Evolutionary conservation across 2,797 vertebrate species (phyloP).

Genomic region (Danio choprae): DNA sequence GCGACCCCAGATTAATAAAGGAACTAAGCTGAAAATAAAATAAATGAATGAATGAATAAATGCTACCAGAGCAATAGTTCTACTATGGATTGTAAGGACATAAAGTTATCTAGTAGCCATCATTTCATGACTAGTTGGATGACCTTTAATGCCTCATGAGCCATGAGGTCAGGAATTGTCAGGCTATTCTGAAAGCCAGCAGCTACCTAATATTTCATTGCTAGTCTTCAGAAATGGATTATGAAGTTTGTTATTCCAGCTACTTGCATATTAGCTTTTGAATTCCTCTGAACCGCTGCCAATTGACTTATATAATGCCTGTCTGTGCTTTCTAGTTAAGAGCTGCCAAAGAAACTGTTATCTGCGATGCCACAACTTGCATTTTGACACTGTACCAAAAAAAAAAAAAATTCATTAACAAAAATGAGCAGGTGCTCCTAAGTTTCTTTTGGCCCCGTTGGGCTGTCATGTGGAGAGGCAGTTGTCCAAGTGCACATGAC

Average conservation of each 20-base stretch:
- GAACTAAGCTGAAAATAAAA: too few species aligned
- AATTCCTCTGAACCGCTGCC: constrained; percentile 18
- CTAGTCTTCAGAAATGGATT: constrained; percentile 11
- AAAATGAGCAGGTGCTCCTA: constrained; percentile 21
- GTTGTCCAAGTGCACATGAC: constrained; percentile 6
- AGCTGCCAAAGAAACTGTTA: constrained; percentile 20
- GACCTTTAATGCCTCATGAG: constrained; percentile 11
- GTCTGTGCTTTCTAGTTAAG: constrained; percentile 12
- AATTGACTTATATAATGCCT: constrained; percentile 6
- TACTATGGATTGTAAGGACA: constrained; percentile 2
- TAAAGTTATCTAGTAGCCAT: neutral
- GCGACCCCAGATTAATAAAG: too few species aligned
- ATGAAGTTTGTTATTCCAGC: neutral
- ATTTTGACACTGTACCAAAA: constrained; percentile 26
- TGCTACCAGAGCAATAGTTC: neutral
- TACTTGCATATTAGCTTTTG: neutral
- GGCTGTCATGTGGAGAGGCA: constrained; percentile 29
- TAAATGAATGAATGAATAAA: too few species aligned
- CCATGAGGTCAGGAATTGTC: constrained; percentile 16
- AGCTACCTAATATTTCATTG: neutral
- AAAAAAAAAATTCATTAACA: constrained; percentile 20
- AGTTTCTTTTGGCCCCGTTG: neutral
- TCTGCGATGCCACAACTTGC: constrained; percentile 10
- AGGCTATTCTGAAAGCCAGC: neutral
- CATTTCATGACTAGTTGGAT: neutral